A percentile compares a stretch with the other conserved stretches of the same genome.
Conservation (phyloP, 1,140 invertebrate species). For the Periplaneta americana region DNA sequence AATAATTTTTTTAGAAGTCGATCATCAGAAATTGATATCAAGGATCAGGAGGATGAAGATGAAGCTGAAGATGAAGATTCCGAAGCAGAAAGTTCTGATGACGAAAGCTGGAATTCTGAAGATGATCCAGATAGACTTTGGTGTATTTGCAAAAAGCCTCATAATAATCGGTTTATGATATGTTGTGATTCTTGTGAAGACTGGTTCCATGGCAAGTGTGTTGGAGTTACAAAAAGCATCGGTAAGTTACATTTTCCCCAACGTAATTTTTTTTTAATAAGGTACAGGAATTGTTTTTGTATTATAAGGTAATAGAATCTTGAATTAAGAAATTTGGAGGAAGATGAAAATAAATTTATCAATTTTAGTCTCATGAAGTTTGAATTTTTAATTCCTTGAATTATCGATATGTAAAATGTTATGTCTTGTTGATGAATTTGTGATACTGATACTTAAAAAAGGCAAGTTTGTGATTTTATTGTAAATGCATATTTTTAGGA, state of each 20-base stretch:
- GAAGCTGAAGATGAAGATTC: slow-evolving; percentile 32
- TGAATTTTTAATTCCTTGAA: too few species aligned
- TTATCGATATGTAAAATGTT: too few species aligned
- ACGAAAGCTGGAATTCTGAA: slow-evolving; percentile 67
- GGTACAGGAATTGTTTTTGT: too few species aligned
- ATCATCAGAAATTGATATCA: slow-evolving; percentile 7
- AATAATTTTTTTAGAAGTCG: not conserved
- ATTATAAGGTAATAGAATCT: too few species aligned
- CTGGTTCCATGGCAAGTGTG: slow-evolving; percentile 96
- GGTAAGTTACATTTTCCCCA: slow-evolving; percentile 50
- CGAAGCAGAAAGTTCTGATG: slow-evolving; percentile 51
- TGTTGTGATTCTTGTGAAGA: slow-evolving; percentile 94
- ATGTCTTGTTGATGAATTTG: too few species aligned
- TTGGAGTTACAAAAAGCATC: slow-evolving; percentile 87
- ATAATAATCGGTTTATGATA: slow-evolving; percentile 97
- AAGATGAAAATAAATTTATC: too few species aligned
- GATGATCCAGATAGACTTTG: slow-evolving; percentile 92
- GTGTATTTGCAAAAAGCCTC: slow-evolving; percentile 93
- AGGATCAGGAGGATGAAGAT: slow-evolving; percentile 9
- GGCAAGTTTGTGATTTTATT: too few species aligned
- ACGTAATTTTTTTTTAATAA: too few species aligned
- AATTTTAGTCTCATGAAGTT: too few species aligned
- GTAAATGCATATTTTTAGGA: too few species aligned
- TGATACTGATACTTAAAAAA: too few species aligned
- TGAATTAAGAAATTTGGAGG: too few species aligned